Conservation (phyloP, 1,140 invertebrate species). For the Arion vulgaris region DNA sequence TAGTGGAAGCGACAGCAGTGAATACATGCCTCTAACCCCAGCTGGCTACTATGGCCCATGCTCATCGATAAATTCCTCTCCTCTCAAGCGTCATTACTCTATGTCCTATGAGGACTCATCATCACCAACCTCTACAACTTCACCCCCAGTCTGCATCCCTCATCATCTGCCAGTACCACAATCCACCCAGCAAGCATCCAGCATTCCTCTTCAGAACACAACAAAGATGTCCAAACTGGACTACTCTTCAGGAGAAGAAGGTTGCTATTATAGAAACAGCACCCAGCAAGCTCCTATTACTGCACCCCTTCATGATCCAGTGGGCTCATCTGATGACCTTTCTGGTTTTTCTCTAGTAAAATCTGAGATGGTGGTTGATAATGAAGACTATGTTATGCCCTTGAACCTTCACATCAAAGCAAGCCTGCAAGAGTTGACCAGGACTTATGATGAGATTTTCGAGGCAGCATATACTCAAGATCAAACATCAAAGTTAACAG, state of each 20-base stretch:
- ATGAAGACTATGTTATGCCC: slow-evolving; percentile 51
- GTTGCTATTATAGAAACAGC: not conserved
- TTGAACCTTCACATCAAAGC: slow-evolving; percentile 50
- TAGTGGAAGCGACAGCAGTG: not conserved
- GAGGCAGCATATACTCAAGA: slow-evolving; percentile 58
- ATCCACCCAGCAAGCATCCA: not conserved
- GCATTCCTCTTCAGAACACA: not conserved
- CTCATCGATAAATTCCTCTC: slow-evolving; percentile 9
- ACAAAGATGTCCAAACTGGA: slow-evolving; percentile 16
- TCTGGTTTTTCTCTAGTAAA: slow-evolving; percentile 31
- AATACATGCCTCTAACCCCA: not conserved
- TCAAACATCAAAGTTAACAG: slow-evolving; percentile 49
- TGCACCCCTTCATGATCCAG: not conserved
- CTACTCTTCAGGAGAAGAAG: slow-evolving; percentile 12
- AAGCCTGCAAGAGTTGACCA: slow-evolving; percentile 53
- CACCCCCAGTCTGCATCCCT: slow-evolving; percentile 8
- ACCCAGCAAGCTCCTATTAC: not conserved
- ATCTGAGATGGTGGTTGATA: slow-evolving; percentile 46
- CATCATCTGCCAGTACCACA: not conserved
- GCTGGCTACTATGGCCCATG: slow-evolving; percentile 3
- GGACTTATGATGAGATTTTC: slow-evolving; percentile 57
- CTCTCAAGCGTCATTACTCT: slow-evolving; percentile 27
- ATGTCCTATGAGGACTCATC: slow-evolving; percentile 7
- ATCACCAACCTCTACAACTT: slow-evolving; percentile 29
- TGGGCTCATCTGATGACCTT: slow-evolving; percentile 12